Conservation (phyloP, 2,113 vertebrate genomes). For the Urocynchramus pylzowi region DNA sequence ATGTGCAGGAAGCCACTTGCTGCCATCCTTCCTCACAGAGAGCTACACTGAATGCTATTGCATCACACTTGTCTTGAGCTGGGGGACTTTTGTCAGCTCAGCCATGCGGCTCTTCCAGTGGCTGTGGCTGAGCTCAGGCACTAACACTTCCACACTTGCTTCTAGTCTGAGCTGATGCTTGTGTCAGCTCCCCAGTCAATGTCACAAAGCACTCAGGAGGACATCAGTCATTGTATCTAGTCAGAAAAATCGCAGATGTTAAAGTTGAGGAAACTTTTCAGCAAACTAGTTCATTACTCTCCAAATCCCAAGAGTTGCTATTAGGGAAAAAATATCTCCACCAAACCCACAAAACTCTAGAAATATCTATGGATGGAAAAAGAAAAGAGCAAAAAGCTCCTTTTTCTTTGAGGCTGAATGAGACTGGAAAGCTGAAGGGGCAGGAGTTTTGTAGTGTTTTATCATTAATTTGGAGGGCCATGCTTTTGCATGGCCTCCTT, state of each 20-base stretch:
- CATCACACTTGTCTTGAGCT: not conserved
- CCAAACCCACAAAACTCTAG: not conserved
- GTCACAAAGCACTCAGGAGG: not conserved
- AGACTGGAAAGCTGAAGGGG: not conserved
- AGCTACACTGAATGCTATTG: not conserved
- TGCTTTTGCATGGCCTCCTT: not conserved
- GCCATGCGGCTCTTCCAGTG: accelerated
- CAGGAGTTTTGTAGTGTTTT: not conserved
- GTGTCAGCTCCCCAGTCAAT: not conserved
- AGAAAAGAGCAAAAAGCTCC: not conserved
- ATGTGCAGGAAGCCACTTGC: not conserved
- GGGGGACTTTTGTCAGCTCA: not conserved
- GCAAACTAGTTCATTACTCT: not conserved
- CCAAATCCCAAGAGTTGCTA: not conserved
- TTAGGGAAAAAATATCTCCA: not conserved
- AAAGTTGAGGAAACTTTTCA: not conserved
- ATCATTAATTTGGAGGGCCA: not conserved
- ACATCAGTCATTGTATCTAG: not conserved
- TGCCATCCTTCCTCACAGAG: not conserved
- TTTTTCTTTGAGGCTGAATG: not conserved
- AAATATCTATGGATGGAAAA: not conserved
- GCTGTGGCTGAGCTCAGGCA: not conserved
- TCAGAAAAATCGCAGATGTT: not conserved
- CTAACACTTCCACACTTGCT: not conserved
- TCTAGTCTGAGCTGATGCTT: not conserved